These are phyloP conservation scores for Pseudopleuronectes americanus DNA, from an alignment of 2,797 vertebrate genomes.

Conservation along the genomic window DNA sequence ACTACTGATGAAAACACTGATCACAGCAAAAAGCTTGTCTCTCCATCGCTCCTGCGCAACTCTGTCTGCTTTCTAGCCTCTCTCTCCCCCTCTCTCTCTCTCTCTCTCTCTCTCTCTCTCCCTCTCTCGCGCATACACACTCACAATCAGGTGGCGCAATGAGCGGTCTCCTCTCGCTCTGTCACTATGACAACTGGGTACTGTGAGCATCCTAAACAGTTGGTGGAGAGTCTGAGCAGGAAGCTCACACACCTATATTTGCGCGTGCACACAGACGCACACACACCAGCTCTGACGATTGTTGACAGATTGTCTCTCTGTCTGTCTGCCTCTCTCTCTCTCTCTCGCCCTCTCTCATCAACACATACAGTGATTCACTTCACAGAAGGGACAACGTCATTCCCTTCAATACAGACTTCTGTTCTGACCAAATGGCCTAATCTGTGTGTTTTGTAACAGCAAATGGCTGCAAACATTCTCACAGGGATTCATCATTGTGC, in stretches of 20 bases:
- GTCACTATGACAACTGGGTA: slow-evolving; percentile 87
- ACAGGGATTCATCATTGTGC: slow-evolving; percentile 16
- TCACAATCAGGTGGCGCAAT: slow-evolving; percentile 77
- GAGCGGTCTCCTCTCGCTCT: slow-evolving; percentile 69
- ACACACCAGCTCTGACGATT: slow-evolving; percentile 49
- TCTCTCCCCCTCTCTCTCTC: slow-evolving; percentile 23
- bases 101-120: slow-evolving; percentile 33
- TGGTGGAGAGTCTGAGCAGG: slow-evolving; percentile 55
- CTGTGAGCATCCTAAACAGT: slow-evolving; percentile 72
- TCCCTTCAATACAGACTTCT: slow-evolving; percentile 48
- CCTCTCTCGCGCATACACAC: slow-evolving; percentile 48
- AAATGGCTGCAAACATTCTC: slow-evolving; percentile 31
- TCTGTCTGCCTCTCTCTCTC: slow-evolving; percentile 1
- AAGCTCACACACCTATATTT: slow-evolving; percentile 58
- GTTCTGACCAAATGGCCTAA: slow-evolving; percentile 49
- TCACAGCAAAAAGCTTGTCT: slow-evolving; percentile 72
- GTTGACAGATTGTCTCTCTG: slow-evolving; percentile 46
- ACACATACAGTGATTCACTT: slow-evolving; percentile 48
- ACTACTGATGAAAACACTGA: slow-evolving; percentile 72
- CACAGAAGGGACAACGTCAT: slow-evolving; percentile 50
- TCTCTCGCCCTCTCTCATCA: slow-evolving; percentile 2
- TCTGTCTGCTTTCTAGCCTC: slow-evolving; percentile 59
- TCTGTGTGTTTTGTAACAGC: slow-evolving; percentile 21
- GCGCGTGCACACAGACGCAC: slow-evolving; percentile 6
- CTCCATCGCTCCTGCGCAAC: slow-evolving; percentile 74